Base-by-base conservation (phyloP, 2,113 vertebrate genomes). In the Craseonycteris thonglongyai region DNA sequence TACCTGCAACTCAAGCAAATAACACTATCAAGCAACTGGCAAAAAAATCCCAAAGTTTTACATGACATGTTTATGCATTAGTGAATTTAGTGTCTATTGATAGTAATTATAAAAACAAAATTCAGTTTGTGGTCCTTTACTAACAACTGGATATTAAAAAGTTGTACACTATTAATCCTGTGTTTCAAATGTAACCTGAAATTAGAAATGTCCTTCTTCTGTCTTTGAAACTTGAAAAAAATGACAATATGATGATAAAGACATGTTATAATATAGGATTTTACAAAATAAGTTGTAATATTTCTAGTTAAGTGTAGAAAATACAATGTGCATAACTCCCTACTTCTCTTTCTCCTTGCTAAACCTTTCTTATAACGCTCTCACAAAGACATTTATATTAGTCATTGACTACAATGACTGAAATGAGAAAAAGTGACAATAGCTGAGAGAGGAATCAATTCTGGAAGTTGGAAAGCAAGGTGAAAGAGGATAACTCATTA, bases 21-120 rank as follows among this genome's bases (percentile, higher is more conserved):
- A n/a, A n/a, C n/a, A n/a, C n/a, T n/a, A n/a, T n/a, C n/a, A n/a
- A n/a, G n/a, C n/a, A n/a, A n/a, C n/a, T n/a, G n/a, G n/a, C n/a
- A n/a, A n/a, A n/a, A n/a, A n/a, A n/a, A n/a, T n/a, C n/a, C n/a
- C n/a, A n/a, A n/a, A n/a, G n/a, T 51, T 69, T 81, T 80, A 61
- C 6, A 71, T 92, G 66, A 61, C 45, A 84, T 81, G 95, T 92
- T 75, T 81, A 71, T 84, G 59, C 30, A 81, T 7, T 76, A n/a
- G 28, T 82, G 35, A 91, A 94, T 91, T 90, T 71, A 92, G 26
- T 63, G 18, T 47, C 14, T 94, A 2, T 82, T 72, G 51, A 56
- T 76, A 88, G 16, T 45, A 91, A 92, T 84, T 95, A 95, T 26
- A 40, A 92, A 87, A 87, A 82, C 51, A 87, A 90, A 94, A 76